Conservation (phyloP, 1,140 invertebrate genomes). For the Epicauta chinensis region DNA sequence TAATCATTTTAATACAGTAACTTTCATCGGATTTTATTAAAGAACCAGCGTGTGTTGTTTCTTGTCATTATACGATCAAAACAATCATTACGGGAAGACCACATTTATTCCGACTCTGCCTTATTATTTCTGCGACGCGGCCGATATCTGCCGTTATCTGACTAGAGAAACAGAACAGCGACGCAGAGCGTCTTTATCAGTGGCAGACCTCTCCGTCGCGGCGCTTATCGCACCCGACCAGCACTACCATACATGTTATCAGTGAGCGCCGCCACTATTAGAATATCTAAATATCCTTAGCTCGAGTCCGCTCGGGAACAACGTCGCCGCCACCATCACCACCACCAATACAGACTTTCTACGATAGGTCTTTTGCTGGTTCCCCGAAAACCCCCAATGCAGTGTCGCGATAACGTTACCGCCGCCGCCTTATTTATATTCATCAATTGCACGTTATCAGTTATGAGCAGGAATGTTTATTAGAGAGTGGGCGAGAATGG, state of each 20-base stretch:
- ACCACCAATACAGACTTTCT: conserved; percentile 1
- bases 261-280: conserved; percentile 42
- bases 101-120: conserved; percentile 19
- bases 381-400: conserved; percentile 27
- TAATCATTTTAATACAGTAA: too few relatives aligned
- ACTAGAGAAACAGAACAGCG: conserved; percentile 33
- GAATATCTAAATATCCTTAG: conserved; percentile 45
- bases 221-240: conserved; percentile 39
- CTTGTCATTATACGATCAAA: too few relatives aligned
- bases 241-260: conserved; percentile 40
- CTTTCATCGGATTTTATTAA: too few relatives aligned
- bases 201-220: conserved; percentile 35
- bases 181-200: conserved; percentile 39
- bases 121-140: conserved; percentile 34
- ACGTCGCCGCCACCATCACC: conserved; percentile 7
- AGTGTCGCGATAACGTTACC: conserved; percentile 36
- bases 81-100: conserved; percentile 1
- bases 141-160: conserved; percentile 35
- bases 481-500: conserved; percentile 16
- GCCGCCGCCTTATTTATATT: conserved; percentile 42
- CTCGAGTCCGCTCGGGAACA: conserved; percentile 25
- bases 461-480: conserved; percentile 43
- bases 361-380: not conserved
- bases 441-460: conserved; percentile 43
- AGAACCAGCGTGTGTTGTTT: too few relatives aligned